These are phyloP conservation scores for Myotis yumanensis DNA, from an alignment of 2,113 vertebrate species.

Conservation along the genomic window DNA sequence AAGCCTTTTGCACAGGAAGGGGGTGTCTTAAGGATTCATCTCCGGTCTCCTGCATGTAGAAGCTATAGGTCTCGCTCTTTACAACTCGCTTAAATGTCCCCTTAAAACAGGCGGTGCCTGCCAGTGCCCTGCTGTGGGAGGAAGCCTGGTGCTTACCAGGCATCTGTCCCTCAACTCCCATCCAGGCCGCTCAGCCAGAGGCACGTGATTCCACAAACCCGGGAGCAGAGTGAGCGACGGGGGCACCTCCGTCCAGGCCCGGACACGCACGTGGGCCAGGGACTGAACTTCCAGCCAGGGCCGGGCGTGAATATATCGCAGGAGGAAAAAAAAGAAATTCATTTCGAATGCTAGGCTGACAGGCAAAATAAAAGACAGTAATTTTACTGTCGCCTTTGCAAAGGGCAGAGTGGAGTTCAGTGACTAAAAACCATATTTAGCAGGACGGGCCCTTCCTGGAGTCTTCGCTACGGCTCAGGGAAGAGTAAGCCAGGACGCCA, in stretches of 20 bases:
- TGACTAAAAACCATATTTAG: background rate
- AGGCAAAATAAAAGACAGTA: background rate
- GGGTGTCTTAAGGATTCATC: background rate
- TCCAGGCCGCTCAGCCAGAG: slow-evolving; percentile 31
- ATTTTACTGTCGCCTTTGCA: background rate
- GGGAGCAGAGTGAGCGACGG: background rate
- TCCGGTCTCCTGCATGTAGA: background rate
- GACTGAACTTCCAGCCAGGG: background rate
- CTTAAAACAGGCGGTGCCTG: slow-evolving; percentile 47
- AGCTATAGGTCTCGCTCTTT: slow-evolving; percentile 26
- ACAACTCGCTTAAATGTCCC: slow-evolving; percentile 41
- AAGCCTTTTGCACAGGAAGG: background rate
- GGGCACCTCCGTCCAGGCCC: background rate
- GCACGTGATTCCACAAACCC: slow-evolving; percentile 56
- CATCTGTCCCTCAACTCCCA: slow-evolving; percentile 54
- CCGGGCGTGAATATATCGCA: accelerated
- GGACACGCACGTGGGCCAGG: background rate
- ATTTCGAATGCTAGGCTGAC: background rate
- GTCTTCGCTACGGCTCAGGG: background rate
- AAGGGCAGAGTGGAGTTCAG: background rate
- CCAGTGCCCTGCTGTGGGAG: slow-evolving; percentile 28
- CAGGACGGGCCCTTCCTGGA: background rate
- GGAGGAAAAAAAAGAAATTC: too few species aligned
- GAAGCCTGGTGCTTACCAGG: slow-evolving; percentile 46
- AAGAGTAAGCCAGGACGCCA: background rate